Evolutionary conservation across 2,797 vertebrate genomes (phyloP), one percentile per base, ranked within the genome.

Genomic region (Zalophus californianus): DNA sequence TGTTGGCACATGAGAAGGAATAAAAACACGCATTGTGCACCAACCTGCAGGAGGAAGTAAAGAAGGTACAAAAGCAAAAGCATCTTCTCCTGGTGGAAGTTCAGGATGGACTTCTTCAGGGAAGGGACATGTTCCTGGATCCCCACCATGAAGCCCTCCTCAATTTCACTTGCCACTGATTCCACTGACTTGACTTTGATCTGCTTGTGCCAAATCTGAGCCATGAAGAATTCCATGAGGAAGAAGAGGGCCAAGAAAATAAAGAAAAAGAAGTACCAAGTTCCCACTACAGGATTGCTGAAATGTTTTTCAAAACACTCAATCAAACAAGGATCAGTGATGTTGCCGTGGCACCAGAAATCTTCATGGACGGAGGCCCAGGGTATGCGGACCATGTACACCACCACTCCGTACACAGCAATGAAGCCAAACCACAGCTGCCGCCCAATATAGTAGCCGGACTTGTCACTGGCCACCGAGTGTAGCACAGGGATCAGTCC

Each of bases 51-150:
- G 15, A 98, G 79, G n/a, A 98, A 97, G 32, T 97, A 97, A 23
- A 95, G 91, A 80, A 98, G 86, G 25, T 98, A 98, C 9, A 98
- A 90, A 29, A 96, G 83, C 94, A 98, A 75, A 11, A 97, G 38
- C 20, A 73, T 86, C 95, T 96, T 98, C 86, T 98, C 96, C 64
- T 90, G n/a, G 52, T 91, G 90, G 68, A 98, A 97, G 93, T 96
- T 93, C 84, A 96, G 80, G 73, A 78, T 60, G 72, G 79, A 79
- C 29, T 82, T 92, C 50, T 95, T 95, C 18, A 80, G 84, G 7
- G 85, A 27, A 14, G 13, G 1, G 5, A 12, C 52, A 3, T 90
- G 66, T 56, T 97, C 60, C 96, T 96, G 97, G 60, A 95, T 54
- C 35, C 72, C 97, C 58, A 91, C 13, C 68, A 92, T 6, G 5